Evolutionary conservation across 2,888 invertebrate species (phyloP).

Genomic region (Drosophila monieri): DNA sequence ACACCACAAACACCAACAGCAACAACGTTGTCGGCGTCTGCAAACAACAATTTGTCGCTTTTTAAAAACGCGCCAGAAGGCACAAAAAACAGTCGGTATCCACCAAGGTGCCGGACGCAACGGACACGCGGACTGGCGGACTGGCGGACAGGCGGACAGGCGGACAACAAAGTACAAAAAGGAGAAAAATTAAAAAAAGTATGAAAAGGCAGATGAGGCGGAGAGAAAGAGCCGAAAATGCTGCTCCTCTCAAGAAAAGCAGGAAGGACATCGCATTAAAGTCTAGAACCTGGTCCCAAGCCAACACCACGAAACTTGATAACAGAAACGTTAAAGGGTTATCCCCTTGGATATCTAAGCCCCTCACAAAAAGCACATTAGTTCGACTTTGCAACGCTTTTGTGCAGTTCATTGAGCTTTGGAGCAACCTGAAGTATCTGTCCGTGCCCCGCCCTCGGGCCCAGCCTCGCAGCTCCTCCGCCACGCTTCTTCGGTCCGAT

Average conservation of each 20-base stretch:
- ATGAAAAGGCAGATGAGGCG: slow-evolving; percentile 1
- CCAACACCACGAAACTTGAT: too few species aligned
- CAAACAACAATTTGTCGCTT: slow-evolving; percentile 77
- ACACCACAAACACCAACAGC: slow-evolving; percentile 19
- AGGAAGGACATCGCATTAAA: too few species aligned
- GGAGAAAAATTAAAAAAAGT: background rate
- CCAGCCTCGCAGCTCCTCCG: background rate
- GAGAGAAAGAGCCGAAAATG: background rate
- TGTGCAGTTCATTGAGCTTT: slow-evolving; percentile 41
- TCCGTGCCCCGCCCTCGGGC: slow-evolving; percentile 4
- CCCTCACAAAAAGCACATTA: slow-evolving; percentile 5
- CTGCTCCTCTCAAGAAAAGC: background rate
- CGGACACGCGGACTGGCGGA: slow-evolving; percentile 11
- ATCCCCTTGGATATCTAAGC: background rate
- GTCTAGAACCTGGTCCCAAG: too few species aligned
- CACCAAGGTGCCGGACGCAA: slow-evolving; percentile 62
- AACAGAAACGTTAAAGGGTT: background rate
- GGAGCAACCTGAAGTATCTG: slow-evolving; percentile 2
- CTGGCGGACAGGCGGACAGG: slow-evolving; percentile 2
- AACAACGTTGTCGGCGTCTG: slow-evolving; percentile 64
- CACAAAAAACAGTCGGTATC: slow-evolving; percentile 53
- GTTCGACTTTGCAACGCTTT: slow-evolving; percentile 29
- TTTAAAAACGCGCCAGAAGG: slow-evolving; percentile 75
- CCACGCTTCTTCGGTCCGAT: slow-evolving; percentile 34
- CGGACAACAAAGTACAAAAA: background rate